Percentiles rank a stretch among this genome's conserved stretches.
phyloP scores from a whole-genome alignment of 2,888 invertebrate genomes.

The Noctua comes region DNA sequence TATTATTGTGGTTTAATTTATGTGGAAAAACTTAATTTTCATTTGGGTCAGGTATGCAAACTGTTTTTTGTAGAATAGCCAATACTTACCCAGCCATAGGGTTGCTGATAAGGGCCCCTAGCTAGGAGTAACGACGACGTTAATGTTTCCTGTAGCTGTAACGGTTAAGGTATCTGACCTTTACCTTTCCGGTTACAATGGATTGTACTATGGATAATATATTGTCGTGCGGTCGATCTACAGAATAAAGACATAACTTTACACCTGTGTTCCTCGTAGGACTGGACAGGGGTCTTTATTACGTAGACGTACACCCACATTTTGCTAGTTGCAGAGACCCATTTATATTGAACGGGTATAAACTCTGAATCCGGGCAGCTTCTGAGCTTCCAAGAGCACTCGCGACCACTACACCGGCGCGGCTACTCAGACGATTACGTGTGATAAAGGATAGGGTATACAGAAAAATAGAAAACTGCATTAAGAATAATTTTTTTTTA shows the following conservation, averaged over 20 bases:
- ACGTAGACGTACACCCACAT: neutral
- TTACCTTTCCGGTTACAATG: no score
- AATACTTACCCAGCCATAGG: no score
- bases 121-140: no score
- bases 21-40: no score
- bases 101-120: no score
- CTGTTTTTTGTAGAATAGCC: no score
- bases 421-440: neutral
- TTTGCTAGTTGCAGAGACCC: neutral
- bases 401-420: neutral
- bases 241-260: neutral
- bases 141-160: no score
- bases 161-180: no score
- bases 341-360: neutral
- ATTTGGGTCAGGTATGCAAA: no score
- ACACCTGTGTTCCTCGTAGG: neutral
- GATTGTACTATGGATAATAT: no score
- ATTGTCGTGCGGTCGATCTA: neutral
- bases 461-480: slow-evolving; percentile 62
- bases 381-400: neutral
- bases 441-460: neutral
- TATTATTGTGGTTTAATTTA: no score
- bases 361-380: neutral
- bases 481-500: slow-evolving; percentile 80
- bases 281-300: neutral